Base-by-base conservation (phyloP, 2,113 vertebrate genomes). In the Trinectes maculatus region DNA sequence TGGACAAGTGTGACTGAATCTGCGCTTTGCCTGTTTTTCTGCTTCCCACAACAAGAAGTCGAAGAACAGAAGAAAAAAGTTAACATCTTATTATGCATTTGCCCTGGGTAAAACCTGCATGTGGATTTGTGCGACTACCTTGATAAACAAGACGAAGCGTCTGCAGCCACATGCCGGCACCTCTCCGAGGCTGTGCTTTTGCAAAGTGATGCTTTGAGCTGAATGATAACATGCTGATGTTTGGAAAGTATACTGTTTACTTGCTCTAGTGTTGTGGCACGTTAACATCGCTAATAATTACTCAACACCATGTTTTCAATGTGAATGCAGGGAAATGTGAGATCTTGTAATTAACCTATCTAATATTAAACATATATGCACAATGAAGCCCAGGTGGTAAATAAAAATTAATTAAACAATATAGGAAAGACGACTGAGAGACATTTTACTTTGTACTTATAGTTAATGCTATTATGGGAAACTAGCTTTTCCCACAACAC, bases 401-500 rank as follows among this genome's bases (percentile, higher is more conserved):
- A 64, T 72, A 40, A 54, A 77, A 81, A 85, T 67, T 57, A 85
- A 77, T 58, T 52, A 79, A 60, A 11, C 31, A 69, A 76, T 31
- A 75, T 7, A 33, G 57, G n/a, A 79, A 74, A 78, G 60, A 63
- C 57, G 71, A 40, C 12, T 52, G 16, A 29, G 53, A 75, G 58
- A 79, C 39, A 33, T 77, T 86, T 75, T 56, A 75, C 53, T 82
- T 72, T 75, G 39, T 42, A 67, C 67, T 71, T 77, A 63, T 73
- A 72, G 49, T 64, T 79, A 75, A 72, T 55, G 60, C 53, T 43
- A 56, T 74, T 82, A 76, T 62, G 68, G 70, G 53, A 47, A 55
- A 82, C 74, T 42, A 67, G 47, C 48, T 65, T 79, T 82, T 72
- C 78, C 70, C 59, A 65, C 37, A 78, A 73, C 78, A 78, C 78